Evolutionary conservation across 2,113 vertebrate species (phyloP), one percentile per base, ranked within the genome.

Genomic region (Hippotragus niger): DNA sequence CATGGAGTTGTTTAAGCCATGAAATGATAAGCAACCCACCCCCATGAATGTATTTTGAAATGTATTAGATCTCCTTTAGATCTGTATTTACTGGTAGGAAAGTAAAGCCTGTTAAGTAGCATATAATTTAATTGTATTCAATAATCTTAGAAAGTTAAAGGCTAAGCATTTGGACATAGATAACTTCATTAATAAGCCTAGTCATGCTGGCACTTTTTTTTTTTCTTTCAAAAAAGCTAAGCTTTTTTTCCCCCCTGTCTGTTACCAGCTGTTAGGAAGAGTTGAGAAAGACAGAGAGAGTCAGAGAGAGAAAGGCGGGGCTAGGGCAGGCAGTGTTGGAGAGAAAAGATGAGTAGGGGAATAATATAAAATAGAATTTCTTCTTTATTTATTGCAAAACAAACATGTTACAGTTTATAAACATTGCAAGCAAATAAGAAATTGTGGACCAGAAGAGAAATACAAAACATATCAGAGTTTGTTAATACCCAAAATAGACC

Each of bases 341-440:
- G 91, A 88, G 82, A 88, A 84, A 87, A 81, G 92, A 97, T 91
- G 87, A 96, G 93, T 96, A 97, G 89, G 40, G 27, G 47, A 96
- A 95, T 88, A 97, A 88, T 94, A 52, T 94, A 96, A 98, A 74
- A 97, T 97, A 90, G 81, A 98, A 93, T 40, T 74, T 74, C 85
- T 94, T 92, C 71, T 97, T 96, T 98, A 97, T 97, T 97, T 97
- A 97, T 78, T 97, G 95, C 84, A 96, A 97, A 98, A 92, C 98
- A 98, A 98, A 98, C 97, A 97, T 97, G 96, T 95, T 98, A 88
- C 80, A 98, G 98, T 98, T 98, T 98, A 98, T 98, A 98, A 98
- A 98, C 97, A 98, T 15, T 96, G 89, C 47, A 82, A 97, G 96
- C 74, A 98, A 98, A 95, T 97, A 97, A 96, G 96, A 90, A 93